Percentiles rank a stretch among this genome's conserved stretches.
phyloP scores from a whole-genome alignment of 2,888 invertebrate genomes.

The Dryadula phaetusa region DNA sequence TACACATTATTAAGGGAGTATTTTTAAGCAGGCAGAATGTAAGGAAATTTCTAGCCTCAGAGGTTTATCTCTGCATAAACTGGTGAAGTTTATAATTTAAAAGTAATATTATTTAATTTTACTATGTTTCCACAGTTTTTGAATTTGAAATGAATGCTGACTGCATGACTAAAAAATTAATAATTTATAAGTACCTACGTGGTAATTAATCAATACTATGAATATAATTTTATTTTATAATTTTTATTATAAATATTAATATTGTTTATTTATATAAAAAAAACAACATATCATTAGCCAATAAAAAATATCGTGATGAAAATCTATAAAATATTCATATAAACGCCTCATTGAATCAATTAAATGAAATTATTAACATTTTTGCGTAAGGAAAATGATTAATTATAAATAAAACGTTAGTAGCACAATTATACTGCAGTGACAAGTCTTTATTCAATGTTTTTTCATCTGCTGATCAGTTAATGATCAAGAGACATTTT shows the following conservation, averaged over 20 bases:
- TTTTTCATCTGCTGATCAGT: neutral
- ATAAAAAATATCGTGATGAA: conserved; percentile 23
- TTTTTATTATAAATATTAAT: conserved; percentile 5
- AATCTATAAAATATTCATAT: conserved; percentile 21
- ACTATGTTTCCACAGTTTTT: neutral
- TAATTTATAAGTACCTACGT: neutral
- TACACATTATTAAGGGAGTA: too few relatives aligned
- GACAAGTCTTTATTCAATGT: neutral
- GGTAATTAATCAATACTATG: neutral
- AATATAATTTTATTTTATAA: neutral
- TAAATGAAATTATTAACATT: conserved; percentile 21
- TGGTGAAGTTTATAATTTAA: too few relatives aligned
- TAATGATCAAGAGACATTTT: neutral
- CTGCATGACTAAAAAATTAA: neutral
- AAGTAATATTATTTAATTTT: too few relatives aligned
- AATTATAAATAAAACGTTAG: conserved; percentile 16
- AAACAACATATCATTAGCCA: neutral
- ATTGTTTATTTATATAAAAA: conserved; percentile 1
- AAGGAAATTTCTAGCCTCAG: too few relatives aligned
- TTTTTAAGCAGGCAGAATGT: too few relatives aligned
- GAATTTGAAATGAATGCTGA: neutral
- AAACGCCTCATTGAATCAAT: conserved; percentile 18
- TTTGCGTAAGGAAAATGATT: conserved; percentile 13
- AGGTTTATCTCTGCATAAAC: too few relatives aligned
- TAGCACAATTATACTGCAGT: conserved; percentile 7